Evolutionary conservation across 2,113 vertebrate genomes (phyloP).

Genomic region (Stigmatopora nigra): DNA sequence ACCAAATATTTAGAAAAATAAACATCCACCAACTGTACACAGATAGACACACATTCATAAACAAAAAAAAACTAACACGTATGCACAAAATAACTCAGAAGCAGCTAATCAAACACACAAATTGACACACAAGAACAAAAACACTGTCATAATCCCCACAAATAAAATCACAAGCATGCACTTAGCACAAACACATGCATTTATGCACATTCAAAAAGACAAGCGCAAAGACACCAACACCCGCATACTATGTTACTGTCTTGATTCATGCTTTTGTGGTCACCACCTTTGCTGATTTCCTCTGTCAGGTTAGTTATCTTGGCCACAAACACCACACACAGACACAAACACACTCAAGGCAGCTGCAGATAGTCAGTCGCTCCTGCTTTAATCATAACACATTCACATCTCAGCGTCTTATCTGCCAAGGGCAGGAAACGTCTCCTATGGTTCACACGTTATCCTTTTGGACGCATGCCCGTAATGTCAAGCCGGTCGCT

Average conservation of each 20-base stretch:
- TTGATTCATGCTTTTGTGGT: not conserved
- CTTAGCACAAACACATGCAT: not conserved
- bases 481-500: conserved; percentile 3
- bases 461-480: conserved; percentile 25
- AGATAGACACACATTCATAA: no score
- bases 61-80: no score
- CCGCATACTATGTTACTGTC: not conserved
- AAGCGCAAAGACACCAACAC: not conserved
- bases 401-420: conserved; percentile 54
- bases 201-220: not conserved
- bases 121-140: no score
- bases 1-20: no score
- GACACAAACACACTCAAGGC: conserved; percentile 6
- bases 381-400: conserved; percentile 62
- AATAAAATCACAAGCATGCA: no score
- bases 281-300: not conserved
- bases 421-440: conserved; percentile 37
- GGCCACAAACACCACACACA: conserved; percentile 18
- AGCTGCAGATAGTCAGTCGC: conserved; percentile 31
- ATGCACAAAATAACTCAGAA: no score
- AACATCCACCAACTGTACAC: no score
- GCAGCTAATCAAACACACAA: no score
- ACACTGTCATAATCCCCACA: no score
- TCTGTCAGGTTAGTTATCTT: not conserved
- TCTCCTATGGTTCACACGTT: conserved; percentile 28